Evolutionary conservation across 2,888 invertebrate genomes (phyloP).

Genomic region (Andrena bucephala): DNA sequence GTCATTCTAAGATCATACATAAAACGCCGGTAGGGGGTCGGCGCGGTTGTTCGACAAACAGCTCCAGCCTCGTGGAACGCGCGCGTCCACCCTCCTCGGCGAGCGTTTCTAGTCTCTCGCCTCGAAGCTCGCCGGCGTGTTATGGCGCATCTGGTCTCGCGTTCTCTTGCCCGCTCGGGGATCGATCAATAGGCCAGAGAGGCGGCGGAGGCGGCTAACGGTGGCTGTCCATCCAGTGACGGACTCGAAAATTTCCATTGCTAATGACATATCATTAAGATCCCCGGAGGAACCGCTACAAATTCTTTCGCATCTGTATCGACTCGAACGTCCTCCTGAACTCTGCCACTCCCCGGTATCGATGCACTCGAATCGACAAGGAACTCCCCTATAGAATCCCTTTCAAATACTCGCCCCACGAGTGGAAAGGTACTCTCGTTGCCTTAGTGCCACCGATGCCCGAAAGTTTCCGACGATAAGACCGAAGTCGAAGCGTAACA

Average conservation of each 20-base stretch:
- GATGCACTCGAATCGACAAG: too few species aligned
- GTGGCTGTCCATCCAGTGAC: constrained; percentile 62
- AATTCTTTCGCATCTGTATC: neutral
- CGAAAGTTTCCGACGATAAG: neutral
- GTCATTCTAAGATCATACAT: neutral
- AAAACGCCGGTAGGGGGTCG: neutral
- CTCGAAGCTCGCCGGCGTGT: constrained; percentile 45
- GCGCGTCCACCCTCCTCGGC: constrained; percentile 12
- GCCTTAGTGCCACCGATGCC: neutral
- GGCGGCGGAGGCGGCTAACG: constrained; percentile 64
- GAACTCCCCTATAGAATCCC: too few species aligned
- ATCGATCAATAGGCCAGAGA: constrained; percentile 75
- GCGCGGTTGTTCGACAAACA: too few species aligned
- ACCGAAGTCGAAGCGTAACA: neutral
- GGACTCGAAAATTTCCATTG: constrained; percentile 51
- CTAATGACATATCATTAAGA: constrained; percentile 10
- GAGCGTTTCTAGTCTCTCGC: constrained; percentile 40
- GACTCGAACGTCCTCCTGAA: neutral
- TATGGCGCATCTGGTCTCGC: constrained; percentile 75
- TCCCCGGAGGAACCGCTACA: neutral
- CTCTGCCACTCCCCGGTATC: neutral
- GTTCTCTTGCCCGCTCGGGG: constrained; percentile 66
- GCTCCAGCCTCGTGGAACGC: too few species aligned
- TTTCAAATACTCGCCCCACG: too few species aligned
- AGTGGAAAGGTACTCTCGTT: neutral